A percentile compares a stretch with the other conserved stretches of the same genome.
These are phyloP conservation scores for Trilocha varians DNA, from an alignment of 2,888 invertebrate species.

Conservation along the genomic window DNA sequence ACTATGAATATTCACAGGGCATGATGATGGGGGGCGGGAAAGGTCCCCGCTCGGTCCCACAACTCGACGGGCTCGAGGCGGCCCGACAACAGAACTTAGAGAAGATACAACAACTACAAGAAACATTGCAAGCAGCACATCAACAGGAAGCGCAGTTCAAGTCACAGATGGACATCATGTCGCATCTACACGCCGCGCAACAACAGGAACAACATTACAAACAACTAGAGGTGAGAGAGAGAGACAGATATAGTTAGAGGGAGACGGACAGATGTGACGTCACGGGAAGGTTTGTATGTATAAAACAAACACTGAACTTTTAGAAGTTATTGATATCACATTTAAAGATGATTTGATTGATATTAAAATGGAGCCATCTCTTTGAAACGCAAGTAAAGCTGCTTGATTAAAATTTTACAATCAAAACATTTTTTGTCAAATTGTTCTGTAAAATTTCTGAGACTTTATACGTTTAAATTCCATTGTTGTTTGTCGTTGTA, in stretches of 20 bases:
- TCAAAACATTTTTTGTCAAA: no score
- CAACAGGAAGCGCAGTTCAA: constrained; percentile 83
- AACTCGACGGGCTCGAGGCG: constrained; percentile 77
- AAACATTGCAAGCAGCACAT: constrained; percentile 85
- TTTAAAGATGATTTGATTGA: no score
- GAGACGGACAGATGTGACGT: no score
- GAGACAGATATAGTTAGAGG: no score
- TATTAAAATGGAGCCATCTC: no score
- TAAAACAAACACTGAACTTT: no score
- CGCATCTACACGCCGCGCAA: constrained; percentile 82
- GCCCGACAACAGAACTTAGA: constrained; percentile 85
- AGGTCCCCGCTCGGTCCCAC: constrained; percentile 40
- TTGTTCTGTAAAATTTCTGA: no score
- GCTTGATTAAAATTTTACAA: background rate
- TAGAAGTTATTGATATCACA: no score
- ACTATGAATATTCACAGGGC: constrained; percentile 24
- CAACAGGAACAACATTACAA: constrained; percentile 87
- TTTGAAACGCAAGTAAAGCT: no score
- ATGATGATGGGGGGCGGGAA: constrained; percentile 56
- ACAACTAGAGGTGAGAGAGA: constrained; percentile 77
- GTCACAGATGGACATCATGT: constrained; percentile 82
- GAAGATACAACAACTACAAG: constrained; percentile 82
- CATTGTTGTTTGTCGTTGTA: no score
- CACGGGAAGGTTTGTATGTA: no score
- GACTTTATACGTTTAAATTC: no score